Percentiles rank a stretch among this genome's conserved stretches.
Evolutionary conservation across 53 echinoderm and acorn worm genomes (phyloP).

Genomic region (Glandiceps talaboti): DNA sequence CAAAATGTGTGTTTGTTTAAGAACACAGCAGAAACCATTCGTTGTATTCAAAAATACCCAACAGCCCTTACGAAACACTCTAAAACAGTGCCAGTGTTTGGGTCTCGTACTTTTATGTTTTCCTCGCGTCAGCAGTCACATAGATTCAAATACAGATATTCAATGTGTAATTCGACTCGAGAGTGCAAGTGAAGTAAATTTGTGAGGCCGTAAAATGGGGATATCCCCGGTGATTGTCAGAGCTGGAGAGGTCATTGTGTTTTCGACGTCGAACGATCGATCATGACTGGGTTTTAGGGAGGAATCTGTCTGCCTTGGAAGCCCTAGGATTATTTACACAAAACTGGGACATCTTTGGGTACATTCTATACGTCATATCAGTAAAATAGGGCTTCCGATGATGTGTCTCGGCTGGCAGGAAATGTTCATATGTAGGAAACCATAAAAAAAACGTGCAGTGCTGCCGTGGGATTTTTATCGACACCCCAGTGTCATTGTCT

Average conservation of each 20-base stretch:
- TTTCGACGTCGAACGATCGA: neutral
- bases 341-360: too few species aligned
- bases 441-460: too few species aligned
- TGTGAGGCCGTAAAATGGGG: slow-evolving; percentile 1
- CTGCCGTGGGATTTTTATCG: too few species aligned
- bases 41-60: neutral
- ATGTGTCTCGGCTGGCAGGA: too few species aligned
- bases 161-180: neutral
- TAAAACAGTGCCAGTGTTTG: neutral
- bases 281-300: neutral
- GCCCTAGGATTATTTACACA: too few species aligned
- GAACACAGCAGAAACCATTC: neutral
- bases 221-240: neutral
- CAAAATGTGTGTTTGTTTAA: neutral
- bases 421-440: too few species aligned
- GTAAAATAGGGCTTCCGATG: too few species aligned
- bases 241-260: neutral
- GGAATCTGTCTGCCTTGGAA: neutral
- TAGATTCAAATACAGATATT: neutral
- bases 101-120: neutral
- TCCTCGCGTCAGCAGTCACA: too few species aligned
- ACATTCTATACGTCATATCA: too few species aligned
- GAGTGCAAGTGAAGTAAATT: neutral
- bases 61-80: neutral
- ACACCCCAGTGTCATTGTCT: too few species aligned